These are phyloP conservation scores for Philereme vetulata DNA, from an alignment of 2,888 invertebrate species.

Conservation along the genomic window DNA sequence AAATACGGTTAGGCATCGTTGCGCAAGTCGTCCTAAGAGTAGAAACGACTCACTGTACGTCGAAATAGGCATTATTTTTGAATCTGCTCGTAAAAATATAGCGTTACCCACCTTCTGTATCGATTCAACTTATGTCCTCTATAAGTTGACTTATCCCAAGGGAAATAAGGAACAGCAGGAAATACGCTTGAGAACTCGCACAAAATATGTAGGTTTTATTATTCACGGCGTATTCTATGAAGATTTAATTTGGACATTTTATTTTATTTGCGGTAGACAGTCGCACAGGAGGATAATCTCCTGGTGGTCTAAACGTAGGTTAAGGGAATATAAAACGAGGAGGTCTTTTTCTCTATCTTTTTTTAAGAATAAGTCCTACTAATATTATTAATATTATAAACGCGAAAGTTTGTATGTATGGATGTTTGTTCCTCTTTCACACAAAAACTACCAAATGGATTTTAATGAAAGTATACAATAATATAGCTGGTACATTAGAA, in stretches of 20 bases:
- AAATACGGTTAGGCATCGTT: too few relatives aligned
- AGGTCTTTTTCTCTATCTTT: too few relatives aligned
- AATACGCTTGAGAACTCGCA: constrained; percentile 69
- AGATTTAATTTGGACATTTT: constrained; percentile 53
- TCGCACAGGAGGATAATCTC: constrained; percentile 26
- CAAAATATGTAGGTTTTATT: constrained; percentile 74
- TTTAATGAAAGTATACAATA: too few relatives aligned
- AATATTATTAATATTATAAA: too few relatives aligned
- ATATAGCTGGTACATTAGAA: too few relatives aligned
- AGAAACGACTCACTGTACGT: too few relatives aligned
- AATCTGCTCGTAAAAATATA: constrained; percentile 26
- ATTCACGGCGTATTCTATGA: constrained; percentile 55
- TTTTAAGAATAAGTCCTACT: too few relatives aligned
- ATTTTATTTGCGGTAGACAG: constrained; percentile 35
- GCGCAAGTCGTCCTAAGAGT: too few relatives aligned
- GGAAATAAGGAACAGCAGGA: constrained; percentile 79
- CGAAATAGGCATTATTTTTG: background rate
- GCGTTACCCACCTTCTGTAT: constrained; percentile 47
- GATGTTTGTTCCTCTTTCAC: too few relatives aligned
- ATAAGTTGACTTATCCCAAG: constrained; percentile 76
- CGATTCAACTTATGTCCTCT: constrained; percentile 73
- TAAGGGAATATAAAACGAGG: constrained; percentile 7
- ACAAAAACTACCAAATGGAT: too few relatives aligned
- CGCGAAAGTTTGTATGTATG: too few relatives aligned
- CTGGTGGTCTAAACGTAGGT: constrained; percentile 7